Percentiles rank a stretch among this genome's conserved stretches.
Conservation (phyloP, 2,113 vertebrate genomes). For the Nanger granti region DNA sequence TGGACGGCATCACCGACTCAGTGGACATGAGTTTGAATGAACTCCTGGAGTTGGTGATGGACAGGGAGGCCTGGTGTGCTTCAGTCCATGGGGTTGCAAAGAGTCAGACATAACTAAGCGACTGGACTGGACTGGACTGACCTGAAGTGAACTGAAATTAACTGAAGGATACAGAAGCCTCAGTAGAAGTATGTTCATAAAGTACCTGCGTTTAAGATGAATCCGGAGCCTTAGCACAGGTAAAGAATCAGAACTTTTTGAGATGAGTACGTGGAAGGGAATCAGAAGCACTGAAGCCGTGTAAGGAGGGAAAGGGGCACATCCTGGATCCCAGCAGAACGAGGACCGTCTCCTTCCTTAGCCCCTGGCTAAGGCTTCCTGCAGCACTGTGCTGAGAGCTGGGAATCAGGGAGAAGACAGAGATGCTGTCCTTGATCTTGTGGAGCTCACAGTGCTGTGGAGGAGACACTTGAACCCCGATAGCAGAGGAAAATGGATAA, state of each 20-base stretch:
- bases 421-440: not conserved
- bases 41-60: not conserved
- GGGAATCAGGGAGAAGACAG: not conserved
- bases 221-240: not conserved
- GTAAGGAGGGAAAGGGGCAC: not conserved
- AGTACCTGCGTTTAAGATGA: not conserved
- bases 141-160: not conserved
- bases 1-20: not conserved
- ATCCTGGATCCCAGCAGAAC: not conserved
- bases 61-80: not conserved
- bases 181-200: not conserved
- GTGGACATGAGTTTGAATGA: not conserved
- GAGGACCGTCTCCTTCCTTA: not conserved
- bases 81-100: not conserved
- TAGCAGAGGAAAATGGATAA: not conserved
- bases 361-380: not conserved
- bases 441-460: not conserved
- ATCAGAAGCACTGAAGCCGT: not conserved
- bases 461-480: not conserved
- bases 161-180: not conserved
- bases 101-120: not conserved
- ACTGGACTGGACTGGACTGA: not conserved
- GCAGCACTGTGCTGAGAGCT: not conserved
- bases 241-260: not conserved
- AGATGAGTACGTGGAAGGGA: not conserved